Evolutionary conservation across 2,888 invertebrate species (phyloP).

Genomic region (Trachelus troglodyta): DNA sequence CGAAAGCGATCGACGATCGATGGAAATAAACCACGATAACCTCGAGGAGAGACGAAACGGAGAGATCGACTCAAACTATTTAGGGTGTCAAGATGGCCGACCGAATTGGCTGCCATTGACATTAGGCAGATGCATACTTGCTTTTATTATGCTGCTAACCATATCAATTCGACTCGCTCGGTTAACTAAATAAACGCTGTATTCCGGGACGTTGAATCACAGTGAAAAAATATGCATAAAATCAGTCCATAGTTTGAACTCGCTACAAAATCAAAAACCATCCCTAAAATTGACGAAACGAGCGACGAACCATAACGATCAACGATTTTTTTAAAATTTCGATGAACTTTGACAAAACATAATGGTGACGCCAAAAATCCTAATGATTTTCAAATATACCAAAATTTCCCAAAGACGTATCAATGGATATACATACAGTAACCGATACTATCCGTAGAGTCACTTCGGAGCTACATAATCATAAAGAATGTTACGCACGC

Average conservation of each 20-base stretch:
- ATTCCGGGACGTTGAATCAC: conserved; percentile 53
- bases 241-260: background rate
- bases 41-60: background rate
- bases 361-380: background rate
- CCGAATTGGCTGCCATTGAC: conserved; percentile 48
- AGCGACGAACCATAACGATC: conserved; percentile 22
- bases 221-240: conserved; percentile 39
- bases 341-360: background rate
- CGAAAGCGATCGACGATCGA: background rate
- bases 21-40: background rate
- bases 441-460: background rate
- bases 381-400: background rate
- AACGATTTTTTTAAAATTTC: background rate
- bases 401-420: background rate
- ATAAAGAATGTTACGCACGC: background rate
- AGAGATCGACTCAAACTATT: conserved; percentile 37
- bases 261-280: background rate
- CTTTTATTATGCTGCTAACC: conserved; percentile 45
- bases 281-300: background rate
- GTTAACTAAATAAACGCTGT: conserved; percentile 53
- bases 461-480: background rate
- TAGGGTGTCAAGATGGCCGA: conserved; percentile 39
- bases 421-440: background rate
- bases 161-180: conserved; percentile 51
- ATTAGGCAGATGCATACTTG: conserved; percentile 53